These are phyloP conservation scores for Enteromius treurensis DNA, from an alignment of 2,797 vertebrate species.

Conservation along the genomic window DNA sequence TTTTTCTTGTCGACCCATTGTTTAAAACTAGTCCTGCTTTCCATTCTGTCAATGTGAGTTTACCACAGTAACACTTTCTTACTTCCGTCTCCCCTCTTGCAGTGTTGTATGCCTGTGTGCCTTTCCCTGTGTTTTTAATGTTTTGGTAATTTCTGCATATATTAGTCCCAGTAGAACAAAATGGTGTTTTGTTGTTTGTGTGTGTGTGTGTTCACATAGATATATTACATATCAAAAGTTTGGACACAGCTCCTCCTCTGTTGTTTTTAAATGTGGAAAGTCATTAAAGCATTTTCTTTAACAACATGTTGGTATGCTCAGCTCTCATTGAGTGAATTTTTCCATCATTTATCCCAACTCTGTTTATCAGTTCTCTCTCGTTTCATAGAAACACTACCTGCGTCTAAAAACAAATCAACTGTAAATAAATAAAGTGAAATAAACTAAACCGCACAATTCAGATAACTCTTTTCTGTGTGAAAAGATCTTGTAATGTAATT, in stretches of 20 bases:
- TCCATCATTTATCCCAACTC: neutral
- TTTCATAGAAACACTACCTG: neutral
- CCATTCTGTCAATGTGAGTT: neutral
- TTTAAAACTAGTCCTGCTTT: conserved; percentile 8
- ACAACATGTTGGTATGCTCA: neutral
- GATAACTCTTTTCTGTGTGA: neutral
- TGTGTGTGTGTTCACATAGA: neutral
- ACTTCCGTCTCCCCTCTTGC: neutral
- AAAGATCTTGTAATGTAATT: neutral
- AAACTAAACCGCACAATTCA: neutral
- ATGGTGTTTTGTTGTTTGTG: neutral
- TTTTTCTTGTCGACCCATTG: neutral
- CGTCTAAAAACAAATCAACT: too few species aligned
- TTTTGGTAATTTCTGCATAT: neutral
- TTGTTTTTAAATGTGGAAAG: neutral
- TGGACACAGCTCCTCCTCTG: neutral
- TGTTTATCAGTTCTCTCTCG: neutral
- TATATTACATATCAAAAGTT: neutral
- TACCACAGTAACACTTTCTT: neutral
- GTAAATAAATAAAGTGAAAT: neutral
- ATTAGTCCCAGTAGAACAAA: neutral
- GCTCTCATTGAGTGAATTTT: neutral
- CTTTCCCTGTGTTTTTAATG: neutral
- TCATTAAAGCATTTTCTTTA: neutral
- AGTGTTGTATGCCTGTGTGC: conserved; percentile 9